phyloP scores from a whole-genome alignment of 2,797 vertebrate species.

The Anguilla pacifica region DNA sequence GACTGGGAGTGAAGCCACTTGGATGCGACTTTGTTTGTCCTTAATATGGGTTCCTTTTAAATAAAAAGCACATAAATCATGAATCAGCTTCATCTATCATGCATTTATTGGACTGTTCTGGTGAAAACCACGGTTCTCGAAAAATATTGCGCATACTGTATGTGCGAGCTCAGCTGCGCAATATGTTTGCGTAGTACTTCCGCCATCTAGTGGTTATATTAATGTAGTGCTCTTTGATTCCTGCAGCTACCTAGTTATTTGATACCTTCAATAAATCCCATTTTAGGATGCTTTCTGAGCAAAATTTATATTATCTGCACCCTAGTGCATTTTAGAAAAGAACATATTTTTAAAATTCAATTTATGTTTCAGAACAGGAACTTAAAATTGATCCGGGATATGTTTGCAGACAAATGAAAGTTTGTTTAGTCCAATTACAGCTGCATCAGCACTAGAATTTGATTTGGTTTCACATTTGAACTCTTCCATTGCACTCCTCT shows the following conservation, averaged over 20 bases:
- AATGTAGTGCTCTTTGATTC: not conserved
- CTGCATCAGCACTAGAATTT: not conserved
- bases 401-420: not conserved
- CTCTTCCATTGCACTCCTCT: not conserved
- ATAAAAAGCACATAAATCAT: not conserved
- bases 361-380: not conserved
- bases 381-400: not conserved
- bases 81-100: not conserved
- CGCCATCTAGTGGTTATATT: conserved; percentile 31
- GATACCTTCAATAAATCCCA: not conserved
- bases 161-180: not conserved
- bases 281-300: not conserved
- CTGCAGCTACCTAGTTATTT: not conserved
- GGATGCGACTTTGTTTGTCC: not conserved
- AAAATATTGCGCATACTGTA: too few species aligned
- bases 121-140: not conserved
- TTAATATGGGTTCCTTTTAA: not conserved
- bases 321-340: not conserved
- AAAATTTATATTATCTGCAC: not conserved
- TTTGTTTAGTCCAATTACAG: not conserved
- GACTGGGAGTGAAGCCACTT: not conserved
- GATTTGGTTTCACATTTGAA: not conserved
- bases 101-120: not conserved
- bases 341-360: not conserved
- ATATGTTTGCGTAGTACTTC: not conserved